Evolutionary conservation across 2,797 vertebrate genomes (phyloP), one percentile per base, ranked within the genome.

Genomic region (Paramormyrops hopkinsi): DNA sequence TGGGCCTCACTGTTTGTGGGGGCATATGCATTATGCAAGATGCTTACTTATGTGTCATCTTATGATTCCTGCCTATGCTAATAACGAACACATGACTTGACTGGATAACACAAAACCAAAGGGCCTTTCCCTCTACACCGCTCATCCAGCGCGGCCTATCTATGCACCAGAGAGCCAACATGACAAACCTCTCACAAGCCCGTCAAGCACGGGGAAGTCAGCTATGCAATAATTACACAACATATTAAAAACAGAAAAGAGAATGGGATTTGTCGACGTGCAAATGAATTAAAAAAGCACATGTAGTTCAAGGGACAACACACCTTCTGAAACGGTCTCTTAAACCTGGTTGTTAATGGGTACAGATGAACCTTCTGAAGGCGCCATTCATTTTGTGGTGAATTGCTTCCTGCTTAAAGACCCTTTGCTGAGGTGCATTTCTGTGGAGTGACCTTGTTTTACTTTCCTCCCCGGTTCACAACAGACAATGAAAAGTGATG

Each of bases 231-330:
- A 62, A 48, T 46, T 56, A 84, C 53, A 14, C n/a, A 6, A 25
- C n/a, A 73, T n/a, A 86, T 22, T n/a, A 90, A 50, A 83, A 89
- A 17, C 46, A 22, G 19, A 17, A n/a, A 83, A 46, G 59, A 19
- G 37, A 51, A 54, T 8, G 48, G 69, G 48, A 88, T 90, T 69
- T 73, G 22, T 86, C 59, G 48, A 48, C 19, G 25, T 33, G 17
- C 51, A 88, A 88, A 51, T 86, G 46, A 85, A 88, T 88, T 88
- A 86, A 84, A 53, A 56, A 59, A 62, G 48, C 56, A 73, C 22
- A 65, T 85, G 41, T 86, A 88, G n/a, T 83, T 85, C n/a, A 88
- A 53, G 25, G 79, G 29, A 53, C 56, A 82, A 83, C 46, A 50
- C 33, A 41, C 14, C 33, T 41, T 44, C 89, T 56, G 33, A 29